Evolutionary conservation across 2,113 vertebrate species (phyloP).

Genomic region (Hippoglossus stenolepis): DNA sequence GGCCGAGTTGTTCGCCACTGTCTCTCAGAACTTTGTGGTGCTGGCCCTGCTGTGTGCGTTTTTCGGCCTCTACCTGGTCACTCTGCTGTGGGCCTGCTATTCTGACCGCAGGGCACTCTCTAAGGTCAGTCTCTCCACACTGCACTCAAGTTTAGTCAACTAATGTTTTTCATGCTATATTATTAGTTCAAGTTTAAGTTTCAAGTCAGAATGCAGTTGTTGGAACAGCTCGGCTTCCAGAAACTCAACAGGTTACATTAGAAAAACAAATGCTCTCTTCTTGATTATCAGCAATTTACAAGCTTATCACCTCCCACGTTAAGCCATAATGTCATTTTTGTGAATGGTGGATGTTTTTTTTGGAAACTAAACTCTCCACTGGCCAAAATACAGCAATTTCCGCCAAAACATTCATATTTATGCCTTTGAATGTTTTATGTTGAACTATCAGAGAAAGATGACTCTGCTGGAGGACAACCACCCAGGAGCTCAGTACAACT

Average conservation of each 20-base stretch:
- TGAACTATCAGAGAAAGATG: slow-evolving; percentile 83
- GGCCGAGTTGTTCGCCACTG: slow-evolving; percentile 75
- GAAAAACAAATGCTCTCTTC: not conserved
- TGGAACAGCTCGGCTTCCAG: too few species aligned
- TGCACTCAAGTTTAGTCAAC: not conserved
- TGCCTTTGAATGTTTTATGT: slow-evolving; percentile 1
- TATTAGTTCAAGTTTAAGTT: too few species aligned
- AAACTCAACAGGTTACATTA: too few species aligned
- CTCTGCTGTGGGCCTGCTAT: slow-evolving; percentile 83
- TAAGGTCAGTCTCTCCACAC: slow-evolving; percentile 78
- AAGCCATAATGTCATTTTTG: not conserved
- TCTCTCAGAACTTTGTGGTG: slow-evolving; percentile 85
- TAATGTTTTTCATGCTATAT: too few species aligned
- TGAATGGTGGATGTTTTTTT: not conserved
- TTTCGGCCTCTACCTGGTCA: slow-evolving; percentile 81
- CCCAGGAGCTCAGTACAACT: slow-evolving; percentile 80
- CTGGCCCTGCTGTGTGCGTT: slow-evolving; percentile 82
- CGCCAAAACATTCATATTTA: not conserved
- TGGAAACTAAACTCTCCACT: not conserved
- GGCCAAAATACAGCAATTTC: not conserved
- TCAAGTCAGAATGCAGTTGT: too few species aligned
- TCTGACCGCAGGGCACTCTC: slow-evolving; percentile 80
- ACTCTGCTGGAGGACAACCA: slow-evolving; percentile 86
- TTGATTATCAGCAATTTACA: not conserved
- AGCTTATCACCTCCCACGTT: not conserved